Percentiles rank a stretch among this genome's conserved stretches.
Evolutionary conservation across 2,888 invertebrate genomes (phyloP).

Genomic region (Lasius platythorax): DNA sequence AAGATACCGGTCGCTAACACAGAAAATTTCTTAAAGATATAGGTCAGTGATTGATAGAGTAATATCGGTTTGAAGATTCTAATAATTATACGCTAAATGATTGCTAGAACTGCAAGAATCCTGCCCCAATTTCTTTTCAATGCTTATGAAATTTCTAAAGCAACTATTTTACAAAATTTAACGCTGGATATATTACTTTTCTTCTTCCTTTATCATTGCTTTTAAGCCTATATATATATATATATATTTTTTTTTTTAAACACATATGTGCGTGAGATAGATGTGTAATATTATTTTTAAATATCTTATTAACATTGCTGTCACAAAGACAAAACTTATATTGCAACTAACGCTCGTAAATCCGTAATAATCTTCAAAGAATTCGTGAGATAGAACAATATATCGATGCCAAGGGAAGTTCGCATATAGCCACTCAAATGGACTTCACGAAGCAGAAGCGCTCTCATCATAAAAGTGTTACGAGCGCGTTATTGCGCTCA

Average conservation of each 20-base stretch:
- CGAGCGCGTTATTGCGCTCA: slow-evolving; percentile 78
- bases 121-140: neutral
- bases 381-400: slow-evolving; percentile 33
- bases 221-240: neutral
- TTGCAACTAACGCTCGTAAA: neutral
- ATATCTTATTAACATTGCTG: neutral
- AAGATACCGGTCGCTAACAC: neutral
- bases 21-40: neutral
- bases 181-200: neutral
- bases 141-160: neutral
- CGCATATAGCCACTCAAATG: slow-evolving; percentile 55
- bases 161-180: neutral
- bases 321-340: neutral
- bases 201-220: no score
- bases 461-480: slow-evolving; percentile 81
- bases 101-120: neutral
- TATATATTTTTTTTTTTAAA: neutral
- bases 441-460: slow-evolving; percentile 60
- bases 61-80: neutral
- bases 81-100: neutral
- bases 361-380: neutral
- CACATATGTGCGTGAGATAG: neutral
- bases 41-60: neutral
- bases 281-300: neutral
- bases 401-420: slow-evolving; percentile 64